A percentile compares a stretch with the other conserved stretches of the same genome.
Conservation (phyloP, 2,888 invertebrate genomes). For the Osedax frankpressi region DNA sequence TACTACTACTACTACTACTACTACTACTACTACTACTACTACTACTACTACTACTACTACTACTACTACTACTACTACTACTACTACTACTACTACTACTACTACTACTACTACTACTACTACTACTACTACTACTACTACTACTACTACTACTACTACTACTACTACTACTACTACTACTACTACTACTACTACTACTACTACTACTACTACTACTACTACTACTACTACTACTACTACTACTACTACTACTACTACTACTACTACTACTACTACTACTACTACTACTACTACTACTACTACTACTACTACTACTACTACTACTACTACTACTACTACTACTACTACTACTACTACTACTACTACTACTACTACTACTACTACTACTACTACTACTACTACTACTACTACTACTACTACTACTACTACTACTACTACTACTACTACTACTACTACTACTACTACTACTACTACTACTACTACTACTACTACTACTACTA, state of each 20-base stretch:
- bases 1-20: neutral
- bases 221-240: neutral
- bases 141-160: neutral
- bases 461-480: neutral
- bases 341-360: neutral
- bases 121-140: neutral
- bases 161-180: neutral
- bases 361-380: neutral
- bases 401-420: neutral
- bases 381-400: neutral
- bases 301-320: neutral
- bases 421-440: neutral
- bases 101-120: neutral
- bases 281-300: neutral
- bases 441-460: neutral
- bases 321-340: neutral
- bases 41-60: neutral
- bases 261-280: neutral
- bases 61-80: neutral
- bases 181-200: neutral
- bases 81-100: neutral
- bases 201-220: neutral
- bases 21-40: neutral
- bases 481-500: neutral
- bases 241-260: neutral